phyloP scores from a whole-genome alignment of 2,888 invertebrate species.

The Philaethria dido region DNA sequence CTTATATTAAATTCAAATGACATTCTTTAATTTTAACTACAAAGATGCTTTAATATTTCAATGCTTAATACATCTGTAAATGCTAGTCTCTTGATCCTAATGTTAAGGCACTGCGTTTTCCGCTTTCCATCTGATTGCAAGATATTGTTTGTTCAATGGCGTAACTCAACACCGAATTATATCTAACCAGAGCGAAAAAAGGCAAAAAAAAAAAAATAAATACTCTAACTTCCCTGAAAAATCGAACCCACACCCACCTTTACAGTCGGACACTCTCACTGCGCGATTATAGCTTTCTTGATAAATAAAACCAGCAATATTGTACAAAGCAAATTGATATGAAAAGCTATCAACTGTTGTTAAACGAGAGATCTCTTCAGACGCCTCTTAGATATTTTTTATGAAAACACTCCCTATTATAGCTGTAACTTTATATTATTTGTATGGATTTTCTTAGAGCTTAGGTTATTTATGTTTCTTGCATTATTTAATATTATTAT shows the following conservation, averaged over 20 bases:
- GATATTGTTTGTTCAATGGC: too few relatives aligned
- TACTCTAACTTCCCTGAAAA: neutral
- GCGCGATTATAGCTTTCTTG: neutral
- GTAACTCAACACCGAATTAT: neutral
- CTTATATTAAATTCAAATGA: too few relatives aligned
- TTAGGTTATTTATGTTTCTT: too few relatives aligned
- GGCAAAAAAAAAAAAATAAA: neutral
- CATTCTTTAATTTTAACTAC: too few relatives aligned
- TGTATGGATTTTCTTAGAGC: neutral
- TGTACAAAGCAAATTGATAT: slow-evolving; percentile 11
- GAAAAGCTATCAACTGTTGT: slow-evolving; percentile 8
- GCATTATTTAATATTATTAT: neutral
- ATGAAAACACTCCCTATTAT: neutral
- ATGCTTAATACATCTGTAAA: too few relatives aligned
- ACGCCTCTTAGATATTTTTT: neutral
- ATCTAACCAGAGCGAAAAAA: neutral
- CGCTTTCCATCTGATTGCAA: too few relatives aligned
- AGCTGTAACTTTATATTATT: neutral
- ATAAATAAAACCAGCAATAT: neutral
- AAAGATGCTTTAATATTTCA: too few relatives aligned
- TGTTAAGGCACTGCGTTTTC: too few relatives aligned
- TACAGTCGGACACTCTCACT: neutral
- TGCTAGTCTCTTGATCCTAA: too few relatives aligned
- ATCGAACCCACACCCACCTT: neutral
- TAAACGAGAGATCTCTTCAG: neutral